A percentile compares a stretch with the other conserved stretches of the same genome.
Evolutionary conservation across 2,888 invertebrate genomes (phyloP).

Genomic region (Galerucella nymphaeae): DNA sequence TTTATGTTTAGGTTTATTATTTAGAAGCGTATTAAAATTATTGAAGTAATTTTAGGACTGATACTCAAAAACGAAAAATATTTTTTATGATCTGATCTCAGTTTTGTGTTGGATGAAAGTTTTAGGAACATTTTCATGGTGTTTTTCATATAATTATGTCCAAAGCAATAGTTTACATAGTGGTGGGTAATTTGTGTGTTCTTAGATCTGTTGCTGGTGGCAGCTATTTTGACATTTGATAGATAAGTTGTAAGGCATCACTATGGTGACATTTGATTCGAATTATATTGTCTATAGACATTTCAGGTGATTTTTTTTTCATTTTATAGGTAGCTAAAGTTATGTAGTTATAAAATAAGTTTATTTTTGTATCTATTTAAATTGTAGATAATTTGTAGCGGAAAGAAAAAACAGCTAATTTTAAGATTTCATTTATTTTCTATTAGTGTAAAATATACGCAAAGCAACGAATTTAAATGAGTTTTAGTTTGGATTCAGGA

Average conservation of each 20-base stretch:
- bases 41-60: not conserved
- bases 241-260: not conserved
- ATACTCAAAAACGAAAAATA: not conserved
- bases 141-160: not conserved
- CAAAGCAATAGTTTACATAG: too few species aligned
- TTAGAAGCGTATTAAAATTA: not conserved
- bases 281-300: too few species aligned
- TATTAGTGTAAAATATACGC: not conserved
- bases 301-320: not conserved
- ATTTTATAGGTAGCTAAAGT: slow-evolving; percentile 12
- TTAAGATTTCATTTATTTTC: not conserved
- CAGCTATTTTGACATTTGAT: too few species aligned
- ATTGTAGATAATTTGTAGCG: slow-evolving; percentile 9
- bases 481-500: too few species aligned
- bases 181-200: too few species aligned
- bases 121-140: not conserved
- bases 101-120: not conserved
- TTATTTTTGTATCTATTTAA: slow-evolving; percentile 15
- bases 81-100: slow-evolving; percentile 6
- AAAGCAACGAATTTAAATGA: not conserved
- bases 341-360: slow-evolving; percentile 9
- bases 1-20: not conserved
- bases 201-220: too few species aligned
- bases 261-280: not conserved
- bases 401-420: not conserved